Evolutionary conservation across 2,888 invertebrate species (phyloP).

Genomic region (Halictus quadricinctus): DNA sequence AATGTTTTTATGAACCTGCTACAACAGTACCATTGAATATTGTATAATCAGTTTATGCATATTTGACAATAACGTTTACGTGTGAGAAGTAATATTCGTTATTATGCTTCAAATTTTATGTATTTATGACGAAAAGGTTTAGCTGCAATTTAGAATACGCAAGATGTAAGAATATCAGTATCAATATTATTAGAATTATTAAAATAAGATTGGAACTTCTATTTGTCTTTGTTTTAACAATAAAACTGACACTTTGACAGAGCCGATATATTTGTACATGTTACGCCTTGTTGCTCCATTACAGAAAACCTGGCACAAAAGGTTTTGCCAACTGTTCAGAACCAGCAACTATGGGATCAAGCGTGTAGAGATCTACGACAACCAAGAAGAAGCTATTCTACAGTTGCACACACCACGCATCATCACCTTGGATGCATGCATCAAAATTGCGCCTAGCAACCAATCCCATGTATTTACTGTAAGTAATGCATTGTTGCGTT

Average conservation of each 20-base stretch:
- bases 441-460: constrained; percentile 87
- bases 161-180: too few species aligned
- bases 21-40: not conserved
- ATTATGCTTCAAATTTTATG: not conserved
- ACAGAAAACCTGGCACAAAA: constrained; percentile 94
- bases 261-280: too few species aligned
- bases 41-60: not conserved
- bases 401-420: constrained; percentile 87
- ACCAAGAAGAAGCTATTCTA: constrained; percentile 87
- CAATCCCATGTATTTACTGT: constrained; percentile 83
- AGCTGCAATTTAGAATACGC: too few species aligned
- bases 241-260: too few species aligned
- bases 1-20: not conserved
- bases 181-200: too few species aligned
- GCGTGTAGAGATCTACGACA: constrained; percentile 93
- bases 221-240: too few species aligned
- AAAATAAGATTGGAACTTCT: too few species aligned
- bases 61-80: not conserved
- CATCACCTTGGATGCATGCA: constrained; percentile 93
- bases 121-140: not conserved
- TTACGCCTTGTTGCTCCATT: constrained; percentile 73
- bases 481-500: constrained; percentile 65
- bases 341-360: constrained; percentile 93
- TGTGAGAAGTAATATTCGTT: too few species aligned
- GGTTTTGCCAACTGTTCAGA: constrained; percentile 90